Base-by-base conservation (phyloP, 1,140 invertebrate species). In the Diploscapter pachys region DNA sequence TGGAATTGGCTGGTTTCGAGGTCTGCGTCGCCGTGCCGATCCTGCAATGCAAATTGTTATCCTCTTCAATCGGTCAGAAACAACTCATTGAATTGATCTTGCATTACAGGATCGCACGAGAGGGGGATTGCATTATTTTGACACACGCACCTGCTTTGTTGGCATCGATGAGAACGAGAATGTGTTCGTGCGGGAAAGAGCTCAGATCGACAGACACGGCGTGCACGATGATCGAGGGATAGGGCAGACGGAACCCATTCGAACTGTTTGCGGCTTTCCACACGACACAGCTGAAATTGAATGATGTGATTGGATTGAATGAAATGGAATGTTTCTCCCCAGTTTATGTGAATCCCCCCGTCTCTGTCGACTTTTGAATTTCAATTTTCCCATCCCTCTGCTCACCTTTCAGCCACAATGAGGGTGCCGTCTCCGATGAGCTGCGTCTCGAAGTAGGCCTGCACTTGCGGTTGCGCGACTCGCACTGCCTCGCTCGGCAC, bases 181-280 rank as follows among this genome's bases (percentile, higher is more conserved):
- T 85, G 87, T 91, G 92, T 79, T 91, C 89, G 64, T 88, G 88
- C 13, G 89, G 89, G 87, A 91, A 90, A 67, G 88, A 85, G 76
- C 85, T 86, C n/a, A 88, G 81, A 86, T 92, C 91, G 86, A 89
- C 87, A 9, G 91, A 91, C 63, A 92, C 88, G 11, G 91, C 92
- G 86, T 93, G 92, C n/a, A 92, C 83, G 63, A 89, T 88, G 80
- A 93, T 91, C 79, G 90, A 88, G 70, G 89, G 89, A 85, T 92
- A 93, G 77, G 90, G 87, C 63, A 93, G 81, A n/a, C 89, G 90
- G 82, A 93, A 91, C 67, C 91, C 91, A 80, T 89, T 86, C 72
- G 89, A 5, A n/a, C 48, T 31, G 52, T 77, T 8, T 11, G 13
- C 11, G 13, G n/a, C 49, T 5, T 72, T 61, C 76, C 76, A 77